Conservation (phyloP, 2,888 invertebrate species). For the Arge pagana region DNA sequence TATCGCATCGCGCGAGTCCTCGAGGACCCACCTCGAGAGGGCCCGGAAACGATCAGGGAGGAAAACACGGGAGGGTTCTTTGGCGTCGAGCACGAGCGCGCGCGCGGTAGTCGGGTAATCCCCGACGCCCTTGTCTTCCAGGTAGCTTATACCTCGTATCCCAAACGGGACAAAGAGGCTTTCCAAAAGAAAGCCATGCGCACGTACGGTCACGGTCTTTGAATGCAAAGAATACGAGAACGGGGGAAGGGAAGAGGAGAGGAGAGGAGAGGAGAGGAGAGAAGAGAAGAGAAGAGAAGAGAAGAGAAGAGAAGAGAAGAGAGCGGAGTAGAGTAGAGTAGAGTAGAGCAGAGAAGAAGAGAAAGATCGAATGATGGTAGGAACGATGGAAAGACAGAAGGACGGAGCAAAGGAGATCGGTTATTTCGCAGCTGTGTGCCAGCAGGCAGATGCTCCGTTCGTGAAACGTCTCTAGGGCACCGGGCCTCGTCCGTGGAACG, state of each 20-base stretch:
- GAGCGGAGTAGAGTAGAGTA: slow-evolving; percentile 5
- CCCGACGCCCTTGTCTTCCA: neutral
- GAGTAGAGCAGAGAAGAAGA: slow-evolving; percentile 20
- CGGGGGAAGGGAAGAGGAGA: slow-evolving; percentile 20
- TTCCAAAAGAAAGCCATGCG: neutral
- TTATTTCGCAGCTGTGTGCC: slow-evolving; percentile 50
- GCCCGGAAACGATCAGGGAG: neutral
- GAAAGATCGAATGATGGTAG: slow-evolving; percentile 23
- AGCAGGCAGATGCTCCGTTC: slow-evolving; percentile 50
- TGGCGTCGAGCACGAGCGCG: slow-evolving; percentile 12
- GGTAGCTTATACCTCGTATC: too few species aligned
- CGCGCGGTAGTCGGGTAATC: slow-evolving; percentile 6
- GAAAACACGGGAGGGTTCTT: slow-evolving; percentile 10
- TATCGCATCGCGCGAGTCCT: slow-evolving; percentile 19
- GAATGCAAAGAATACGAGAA: slow-evolving; percentile 13
- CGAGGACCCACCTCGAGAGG: slow-evolving; percentile 16
- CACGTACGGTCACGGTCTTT: slow-evolving; percentile 4
- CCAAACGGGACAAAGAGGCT: too few species aligned
- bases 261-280: slow-evolving; percentile 24
- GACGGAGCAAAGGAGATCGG: slow-evolving; percentile 33
- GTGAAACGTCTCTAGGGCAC: slow-evolving; percentile 45
- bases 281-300: slow-evolving; percentile 22
- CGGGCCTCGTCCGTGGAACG: slow-evolving; percentile 23
- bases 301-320: slow-evolving; percentile 11
- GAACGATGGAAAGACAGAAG: slow-evolving; percentile 6